Evolutionary conservation across 2,888 invertebrate species (phyloP).

Genomic region (Orthonevra nobilis): DNA sequence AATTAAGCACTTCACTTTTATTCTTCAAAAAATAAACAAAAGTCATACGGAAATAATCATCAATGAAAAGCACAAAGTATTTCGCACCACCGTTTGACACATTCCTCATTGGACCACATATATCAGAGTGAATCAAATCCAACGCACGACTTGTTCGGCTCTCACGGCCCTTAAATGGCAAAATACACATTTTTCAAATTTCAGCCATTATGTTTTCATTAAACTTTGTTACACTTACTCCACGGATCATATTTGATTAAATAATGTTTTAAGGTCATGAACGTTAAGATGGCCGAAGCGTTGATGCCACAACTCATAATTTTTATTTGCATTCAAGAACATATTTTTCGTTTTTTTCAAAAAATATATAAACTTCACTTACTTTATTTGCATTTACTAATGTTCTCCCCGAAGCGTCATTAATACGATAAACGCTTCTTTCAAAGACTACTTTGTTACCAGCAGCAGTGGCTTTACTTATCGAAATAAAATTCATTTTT

Average conservation of each 20-base stretch:
- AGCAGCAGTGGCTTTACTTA: too few relatives aligned
- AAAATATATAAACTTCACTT: too few relatives aligned
- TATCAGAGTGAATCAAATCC: slow-evolving; percentile 54
- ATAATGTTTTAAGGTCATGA: slow-evolving; percentile 15
- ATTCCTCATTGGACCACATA: slow-evolving; percentile 28
- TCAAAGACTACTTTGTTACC: too few relatives aligned
- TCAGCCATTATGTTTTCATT: slow-evolving; percentile 10
- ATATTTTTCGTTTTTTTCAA: too few relatives aligned
- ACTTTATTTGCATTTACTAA: too few relatives aligned
- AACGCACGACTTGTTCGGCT: slow-evolving; percentile 20
- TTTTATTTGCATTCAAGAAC: slow-evolving; percentile 1
- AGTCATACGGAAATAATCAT: slow-evolving; percentile 29
- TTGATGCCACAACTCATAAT: slow-evolving; percentile 26
- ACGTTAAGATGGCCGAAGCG: slow-evolving; percentile 38
- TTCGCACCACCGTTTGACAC: slow-evolving; percentile 41
- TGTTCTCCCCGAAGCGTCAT: too few relatives aligned
- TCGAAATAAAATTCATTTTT: slow-evolving; percentile 54
- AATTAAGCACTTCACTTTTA: slow-evolving; percentile 20
- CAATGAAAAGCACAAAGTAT: slow-evolving; percentile 22
- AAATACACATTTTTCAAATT: slow-evolving; percentile 37
- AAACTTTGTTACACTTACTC: slow-evolving; percentile 9
- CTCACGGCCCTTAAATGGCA: slow-evolving; percentile 35
- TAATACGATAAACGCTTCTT: too few relatives aligned
- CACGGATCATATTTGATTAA: slow-evolving; percentile 27
- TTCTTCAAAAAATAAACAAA: slow-evolving; percentile 42